Evolutionary conservation across 2,797 vertebrate species (phyloP).

Genomic region (Pelochelys cantorii): DNA sequence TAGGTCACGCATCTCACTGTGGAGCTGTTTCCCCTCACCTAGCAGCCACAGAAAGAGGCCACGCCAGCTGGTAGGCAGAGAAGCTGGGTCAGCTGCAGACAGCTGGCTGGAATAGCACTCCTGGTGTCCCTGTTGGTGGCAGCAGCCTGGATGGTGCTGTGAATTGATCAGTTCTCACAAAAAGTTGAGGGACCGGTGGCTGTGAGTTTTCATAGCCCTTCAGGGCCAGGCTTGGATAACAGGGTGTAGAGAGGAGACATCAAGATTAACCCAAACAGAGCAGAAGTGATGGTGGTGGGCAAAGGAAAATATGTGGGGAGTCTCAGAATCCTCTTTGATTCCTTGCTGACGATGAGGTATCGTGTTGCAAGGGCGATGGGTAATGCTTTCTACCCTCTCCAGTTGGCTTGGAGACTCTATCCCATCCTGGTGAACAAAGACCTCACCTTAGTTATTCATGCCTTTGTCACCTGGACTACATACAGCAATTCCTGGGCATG

Average conservation of each 20-base stretch:
- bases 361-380: not conserved
- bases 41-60: not conserved
- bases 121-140: too few relatives aligned
- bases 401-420: not conserved
- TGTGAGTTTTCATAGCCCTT: not conserved
- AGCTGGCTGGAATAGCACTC: not conserved
- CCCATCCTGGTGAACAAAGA: not conserved
- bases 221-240: not conserved
- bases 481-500: not conserved
- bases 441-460: not conserved
- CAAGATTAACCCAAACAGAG: not conserved
- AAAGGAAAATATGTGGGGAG: not conserved
- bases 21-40: rapidly evolving
- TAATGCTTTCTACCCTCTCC: not conserved
- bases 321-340: not conserved
- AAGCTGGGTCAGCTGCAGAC: not conserved
- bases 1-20: rapidly evolving
- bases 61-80: not conserved
- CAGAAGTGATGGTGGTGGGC: not conserved
- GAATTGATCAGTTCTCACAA: not conserved
- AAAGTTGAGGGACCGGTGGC: not conserved
- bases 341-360: not conserved
- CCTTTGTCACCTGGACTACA: not conserved
- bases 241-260: not conserved
- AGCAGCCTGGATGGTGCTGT: not conserved